phyloP scores from a whole-genome alignment of 2,888 invertebrate genomes.

The Machimus atricapillus region DNA sequence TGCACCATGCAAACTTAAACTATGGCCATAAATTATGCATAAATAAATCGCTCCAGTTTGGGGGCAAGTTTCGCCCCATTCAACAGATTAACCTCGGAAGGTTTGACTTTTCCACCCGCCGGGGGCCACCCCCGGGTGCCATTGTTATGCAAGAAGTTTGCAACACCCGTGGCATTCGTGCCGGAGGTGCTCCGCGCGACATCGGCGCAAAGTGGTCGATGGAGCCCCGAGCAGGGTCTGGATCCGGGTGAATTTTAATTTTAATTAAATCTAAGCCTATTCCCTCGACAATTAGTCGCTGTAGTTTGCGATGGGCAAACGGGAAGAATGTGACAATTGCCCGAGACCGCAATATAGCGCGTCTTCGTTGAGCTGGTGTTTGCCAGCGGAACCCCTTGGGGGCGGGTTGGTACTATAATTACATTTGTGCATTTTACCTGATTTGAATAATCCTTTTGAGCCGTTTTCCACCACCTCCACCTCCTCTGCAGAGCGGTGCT shows the following conservation, averaged over 20 bases:
- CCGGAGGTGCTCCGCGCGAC: background rate
- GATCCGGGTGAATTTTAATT: background rate
- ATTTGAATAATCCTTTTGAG: conserved; percentile 46
- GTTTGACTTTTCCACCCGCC: background rate
- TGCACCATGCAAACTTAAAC: background rate
- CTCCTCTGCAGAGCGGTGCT: background rate
- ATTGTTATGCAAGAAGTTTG: conserved; percentile 21
- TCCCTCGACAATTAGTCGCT: background rate
- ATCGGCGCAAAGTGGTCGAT: background rate
- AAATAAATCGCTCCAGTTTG: background rate
- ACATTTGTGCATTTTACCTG: conserved; percentile 46
- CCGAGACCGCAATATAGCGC: background rate
- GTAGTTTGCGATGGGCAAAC: background rate
- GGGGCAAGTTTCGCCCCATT: background rate
- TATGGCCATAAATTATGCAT: conserved; percentile 1
- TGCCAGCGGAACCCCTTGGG: background rate
- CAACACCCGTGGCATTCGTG: background rate
- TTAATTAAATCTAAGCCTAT: conserved; percentile 15
- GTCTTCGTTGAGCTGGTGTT: background rate
- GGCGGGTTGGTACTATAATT: conserved; percentile 38
- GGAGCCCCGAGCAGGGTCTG: background rate
- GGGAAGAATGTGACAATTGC: background rate
- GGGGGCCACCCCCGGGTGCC: background rate
- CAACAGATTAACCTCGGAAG: conserved; percentile 3
- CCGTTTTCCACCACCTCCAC: background rate